Evolutionary conservation across 2,797 vertebrate genomes (phyloP), one percentile per base, ranked within the genome.

Genomic region (Sebastes oblongus): DNA sequence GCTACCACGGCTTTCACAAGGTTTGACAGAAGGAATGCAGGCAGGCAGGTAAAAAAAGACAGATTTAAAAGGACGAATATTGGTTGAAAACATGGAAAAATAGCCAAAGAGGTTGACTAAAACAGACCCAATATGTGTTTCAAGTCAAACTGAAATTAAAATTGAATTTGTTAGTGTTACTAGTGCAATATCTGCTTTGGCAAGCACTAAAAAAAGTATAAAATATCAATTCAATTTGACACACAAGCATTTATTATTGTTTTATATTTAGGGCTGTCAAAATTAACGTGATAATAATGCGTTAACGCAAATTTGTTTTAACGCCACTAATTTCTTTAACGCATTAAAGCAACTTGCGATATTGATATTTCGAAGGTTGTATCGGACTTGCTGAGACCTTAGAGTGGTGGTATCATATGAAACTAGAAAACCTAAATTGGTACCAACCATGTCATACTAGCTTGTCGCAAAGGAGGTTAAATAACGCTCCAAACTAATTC

Each of bases 21-120:
- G 55, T 77, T 16, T 79, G 70, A 76, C 11, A 18, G 69, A 36
- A 54, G 61, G 30, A 71, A 67, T 46, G 62, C 39, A 62, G 66
- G 14, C 27, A 67, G 66, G 14, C 61, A n/a, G 42, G 72, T 68
- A 50, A 55, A 80, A 55, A 78, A 39, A 32, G 10, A 36, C 8
- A 2, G n/a, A 16, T 65, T 59, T 14, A 27, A 71, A 65, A 54
- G 1, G 9, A 8, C 8, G 42, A 14, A 27, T 61, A 67, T 70
- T 69, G 11, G 32, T 61, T 42, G 4, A 14, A 79, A 82, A 54
- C 2, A n/a, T 13, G 8, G 3, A 8, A 11, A 36, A 61, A 59
- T 16, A 36, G 16, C 55, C 30, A 13, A 54, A 8, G 18, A 52
- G 30, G 22, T 66, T 13, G 34, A 25, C 20, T 9, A 54, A 52